Percentiles rank a stretch among this genome's conserved stretches.
These are phyloP conservation scores for Neoarius graeffei DNA, from an alignment of 2,113 vertebrate species.

Conservation along the genomic window DNA sequence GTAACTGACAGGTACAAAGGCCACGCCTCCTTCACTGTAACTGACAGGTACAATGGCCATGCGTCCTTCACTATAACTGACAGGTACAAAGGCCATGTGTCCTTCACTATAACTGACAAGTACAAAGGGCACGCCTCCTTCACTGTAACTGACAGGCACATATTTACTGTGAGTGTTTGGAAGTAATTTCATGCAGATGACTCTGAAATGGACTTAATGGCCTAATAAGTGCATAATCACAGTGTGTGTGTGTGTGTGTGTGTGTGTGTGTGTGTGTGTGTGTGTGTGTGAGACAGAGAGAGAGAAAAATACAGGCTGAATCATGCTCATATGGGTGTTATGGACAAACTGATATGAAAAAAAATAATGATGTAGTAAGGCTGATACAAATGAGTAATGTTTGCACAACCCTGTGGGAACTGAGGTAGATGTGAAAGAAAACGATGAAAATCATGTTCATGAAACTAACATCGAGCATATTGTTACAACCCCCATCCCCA, in stretches of 20 bases:
- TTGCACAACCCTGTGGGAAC: neutral
- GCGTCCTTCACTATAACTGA: no score
- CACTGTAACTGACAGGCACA: neutral
- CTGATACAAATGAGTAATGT: neutral
- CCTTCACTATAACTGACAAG: no score
- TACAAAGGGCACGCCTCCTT: no score
- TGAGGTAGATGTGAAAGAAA: no score
- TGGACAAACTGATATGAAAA: neutral
- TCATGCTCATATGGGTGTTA: neutral
- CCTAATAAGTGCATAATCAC: conserved; percentile 22
- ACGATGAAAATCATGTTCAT: neutral
- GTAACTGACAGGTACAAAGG: neutral
- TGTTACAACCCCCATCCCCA: neutral
- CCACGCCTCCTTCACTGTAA: no score
- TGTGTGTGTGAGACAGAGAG: neutral
- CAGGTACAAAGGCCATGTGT: no score
- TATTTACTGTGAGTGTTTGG: conserved; percentile 11
- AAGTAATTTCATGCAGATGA: conserved; percentile 23
- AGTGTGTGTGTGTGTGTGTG: neutral
- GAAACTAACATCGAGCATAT: neutral
- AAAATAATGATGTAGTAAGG: neutral
- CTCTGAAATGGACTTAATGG: conserved; percentile 29
- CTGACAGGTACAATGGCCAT: no score
- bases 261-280: neutral
- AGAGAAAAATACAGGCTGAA: neutral